Percentiles rank a stretch among this genome's conserved stretches.
phyloP scores from a whole-genome alignment of 2,113 vertebrate genomes.

The Pachypanchax playfairii region DNA sequence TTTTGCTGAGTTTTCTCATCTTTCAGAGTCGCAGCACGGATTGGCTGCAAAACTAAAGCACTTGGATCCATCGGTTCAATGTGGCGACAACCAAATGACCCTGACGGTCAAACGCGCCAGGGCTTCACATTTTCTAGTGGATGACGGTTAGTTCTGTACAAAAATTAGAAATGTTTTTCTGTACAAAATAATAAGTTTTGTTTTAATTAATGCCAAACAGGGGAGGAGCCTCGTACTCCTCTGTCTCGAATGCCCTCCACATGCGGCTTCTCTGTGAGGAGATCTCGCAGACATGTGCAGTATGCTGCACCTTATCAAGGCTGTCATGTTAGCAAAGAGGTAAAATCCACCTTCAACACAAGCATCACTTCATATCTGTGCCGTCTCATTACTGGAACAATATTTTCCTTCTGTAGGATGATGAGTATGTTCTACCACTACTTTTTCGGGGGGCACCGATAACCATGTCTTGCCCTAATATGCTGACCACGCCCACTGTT shows the following conservation, averaged over 20 bases:
- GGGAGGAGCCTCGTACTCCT: conserved; percentile 28
- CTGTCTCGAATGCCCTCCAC: conserved; percentile 48
- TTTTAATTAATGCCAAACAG: conserved; percentile 24
- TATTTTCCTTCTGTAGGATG: conserved; percentile 23
- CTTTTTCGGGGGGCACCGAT: conserved; percentile 35
- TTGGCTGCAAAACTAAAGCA: conserved; percentile 28
- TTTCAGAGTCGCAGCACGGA: conserved; percentile 2
- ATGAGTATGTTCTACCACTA: conserved; percentile 42
- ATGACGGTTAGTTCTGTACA: conserved; percentile 32
- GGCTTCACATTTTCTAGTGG: conserved; percentile 42
- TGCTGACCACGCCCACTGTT: conserved; percentile 6
- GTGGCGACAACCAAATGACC: conserved; percentile 24
- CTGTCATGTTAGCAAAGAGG: conserved; percentile 57
- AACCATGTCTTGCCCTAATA: conserved; percentile 40
- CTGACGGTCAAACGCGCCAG: conserved; percentile 24
- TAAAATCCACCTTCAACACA: not conserved
- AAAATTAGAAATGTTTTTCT: not conserved
- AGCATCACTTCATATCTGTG: not conserved
- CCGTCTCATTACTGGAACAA: not conserved
- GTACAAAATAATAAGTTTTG: not conserved
- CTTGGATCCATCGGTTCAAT: conserved; percentile 39
- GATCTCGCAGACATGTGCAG: conserved; percentile 46
- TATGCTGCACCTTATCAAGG: conserved; percentile 50
- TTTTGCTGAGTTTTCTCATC: not conserved
- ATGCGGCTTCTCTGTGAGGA: conserved; percentile 58